Conservation (phyloP, 2,888 invertebrate species). For the Andricus curvator region DNA sequence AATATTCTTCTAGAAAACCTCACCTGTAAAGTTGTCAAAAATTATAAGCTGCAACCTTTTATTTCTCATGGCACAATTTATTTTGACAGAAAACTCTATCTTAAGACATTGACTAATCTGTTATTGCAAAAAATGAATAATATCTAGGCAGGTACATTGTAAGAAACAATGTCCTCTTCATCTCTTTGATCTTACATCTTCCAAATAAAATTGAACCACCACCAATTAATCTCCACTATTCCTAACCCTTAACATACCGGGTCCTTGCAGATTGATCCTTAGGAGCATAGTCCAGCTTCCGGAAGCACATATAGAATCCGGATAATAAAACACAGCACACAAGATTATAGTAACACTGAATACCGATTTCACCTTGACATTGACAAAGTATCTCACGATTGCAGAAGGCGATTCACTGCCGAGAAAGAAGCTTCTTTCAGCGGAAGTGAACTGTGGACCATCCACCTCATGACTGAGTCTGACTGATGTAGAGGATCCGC, state of each 20-base stretch:
- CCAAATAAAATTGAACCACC: not conserved
- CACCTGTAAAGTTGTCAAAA: too few species aligned
- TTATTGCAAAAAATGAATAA: too few species aligned
- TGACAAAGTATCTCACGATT: not conserved
- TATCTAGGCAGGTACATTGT: too few species aligned
- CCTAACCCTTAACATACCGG: slow-evolving; percentile 6
- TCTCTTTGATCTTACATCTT: not conserved
- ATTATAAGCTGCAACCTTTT: not conserved
- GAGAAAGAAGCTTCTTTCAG: slow-evolving; percentile 11
- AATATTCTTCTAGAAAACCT: too few species aligned
- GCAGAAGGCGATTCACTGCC: not conserved
- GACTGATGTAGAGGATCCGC: not conserved
- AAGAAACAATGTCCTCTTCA: too few species aligned
- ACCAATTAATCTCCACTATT: not conserved
- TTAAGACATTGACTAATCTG: not conserved
- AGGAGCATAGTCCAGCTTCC: not conserved
- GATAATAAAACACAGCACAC: not conserved
- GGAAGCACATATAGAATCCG: not conserved
- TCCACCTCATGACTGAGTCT: slow-evolving; percentile 21
- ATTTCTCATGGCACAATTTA: not conserved
- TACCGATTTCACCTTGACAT: slow-evolving; percentile 35
- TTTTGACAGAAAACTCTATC: not conserved
- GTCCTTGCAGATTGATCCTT: not conserved
- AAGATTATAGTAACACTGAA: not conserved
- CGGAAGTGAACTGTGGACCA: slow-evolving; percentile 39